Conservation (phyloP, 2,797 vertebrate species). For the Syngnathus acus region DNA sequence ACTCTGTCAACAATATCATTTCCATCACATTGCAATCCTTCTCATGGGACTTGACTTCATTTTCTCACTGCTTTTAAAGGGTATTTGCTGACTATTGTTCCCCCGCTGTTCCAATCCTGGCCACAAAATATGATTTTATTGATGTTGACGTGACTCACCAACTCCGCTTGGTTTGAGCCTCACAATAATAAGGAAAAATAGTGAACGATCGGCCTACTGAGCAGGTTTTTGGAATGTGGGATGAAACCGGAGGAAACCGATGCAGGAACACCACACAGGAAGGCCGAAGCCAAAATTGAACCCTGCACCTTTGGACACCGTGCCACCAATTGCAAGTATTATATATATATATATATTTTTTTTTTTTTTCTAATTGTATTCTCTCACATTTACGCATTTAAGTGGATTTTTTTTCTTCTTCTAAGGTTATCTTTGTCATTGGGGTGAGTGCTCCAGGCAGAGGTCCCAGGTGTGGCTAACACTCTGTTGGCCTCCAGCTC, state of each 20-base stretch:
- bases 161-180: neutral
- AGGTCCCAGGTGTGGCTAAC: neutral
- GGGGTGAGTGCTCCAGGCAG: neutral
- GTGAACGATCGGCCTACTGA: neutral
- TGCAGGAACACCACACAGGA: too few relatives aligned
- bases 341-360: too few relatives aligned
- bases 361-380: too few relatives aligned
- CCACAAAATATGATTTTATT: constrained; percentile 15
- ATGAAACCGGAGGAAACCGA: too few relatives aligned
- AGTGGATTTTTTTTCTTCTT: too few relatives aligned
- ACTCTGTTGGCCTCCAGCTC: neutral
- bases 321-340: too few relatives aligned
- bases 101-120: constrained; percentile 1
- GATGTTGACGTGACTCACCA: constrained; percentile 11
- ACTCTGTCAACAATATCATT: neutral
- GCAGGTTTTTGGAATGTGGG: too few relatives aligned
- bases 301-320: too few relatives aligned
- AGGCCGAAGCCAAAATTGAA: too few relatives aligned
- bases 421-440: too few relatives aligned
- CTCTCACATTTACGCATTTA: too few relatives aligned
- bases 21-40: constrained; percentile 4
- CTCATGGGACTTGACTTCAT: neutral
- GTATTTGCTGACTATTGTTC: constrained; percentile 9
- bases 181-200: constrained; percentile 6
- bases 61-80: constrained; percentile 12